These are phyloP conservation scores for Lasioglossum villosulum DNA, from an alignment of 2,888 invertebrate genomes.

Conservation along the genomic window DNA sequence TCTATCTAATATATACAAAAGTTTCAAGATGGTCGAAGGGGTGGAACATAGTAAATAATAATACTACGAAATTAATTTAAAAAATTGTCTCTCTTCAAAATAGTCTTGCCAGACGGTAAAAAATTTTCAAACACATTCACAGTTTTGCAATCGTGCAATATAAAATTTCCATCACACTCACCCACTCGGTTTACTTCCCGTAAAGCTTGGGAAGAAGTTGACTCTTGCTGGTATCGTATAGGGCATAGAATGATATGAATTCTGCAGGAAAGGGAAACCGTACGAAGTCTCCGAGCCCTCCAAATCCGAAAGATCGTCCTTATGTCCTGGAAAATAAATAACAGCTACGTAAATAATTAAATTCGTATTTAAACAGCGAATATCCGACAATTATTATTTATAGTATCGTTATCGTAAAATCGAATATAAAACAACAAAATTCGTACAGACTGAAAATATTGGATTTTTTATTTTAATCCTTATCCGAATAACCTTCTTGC, in stretches of 20 bases:
- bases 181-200: not conserved
- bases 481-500: not conserved
- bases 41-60: too few relatives aligned
- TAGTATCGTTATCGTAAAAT: not conserved
- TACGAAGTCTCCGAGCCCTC: conserved; percentile 43
- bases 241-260: not conserved
- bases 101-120: not conserved
- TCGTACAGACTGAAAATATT: not conserved
- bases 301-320: conserved; percentile 36
- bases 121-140: not conserved
- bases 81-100: not conserved
- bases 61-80: not conserved
- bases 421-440: too few relatives aligned
- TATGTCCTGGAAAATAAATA: conserved; percentile 18
- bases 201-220: not conserved
- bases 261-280: not conserved
- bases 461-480: not conserved
- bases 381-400: not conserved
- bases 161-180: not conserved
- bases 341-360: not conserved
- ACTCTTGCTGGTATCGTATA: not conserved
- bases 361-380: not conserved
- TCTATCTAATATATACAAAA: too few relatives aligned
- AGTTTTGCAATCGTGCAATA: not conserved
- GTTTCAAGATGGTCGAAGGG: too few relatives aligned